phyloP scores from a whole-genome alignment of 1,140 invertebrate genomes.

The Zaprionus inermis region DNA sequence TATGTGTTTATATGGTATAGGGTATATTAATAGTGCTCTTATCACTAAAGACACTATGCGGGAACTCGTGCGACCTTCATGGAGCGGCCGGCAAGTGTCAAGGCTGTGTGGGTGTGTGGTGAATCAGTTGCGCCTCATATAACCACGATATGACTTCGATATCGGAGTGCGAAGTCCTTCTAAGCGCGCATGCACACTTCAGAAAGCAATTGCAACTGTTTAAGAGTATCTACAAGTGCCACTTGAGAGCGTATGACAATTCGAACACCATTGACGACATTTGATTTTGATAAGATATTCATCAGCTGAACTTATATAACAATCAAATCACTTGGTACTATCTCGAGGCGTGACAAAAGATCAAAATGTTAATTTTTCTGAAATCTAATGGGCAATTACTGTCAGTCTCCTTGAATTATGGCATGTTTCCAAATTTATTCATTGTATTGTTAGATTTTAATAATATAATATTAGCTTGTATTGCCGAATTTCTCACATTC shows the following conservation, averaged over 20 bases:
- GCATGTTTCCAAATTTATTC: slow-evolving; percentile 2
- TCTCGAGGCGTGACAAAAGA: neutral
- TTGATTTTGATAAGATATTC: slow-evolving; percentile 36
- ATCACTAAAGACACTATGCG: slow-evolving; percentile 15
- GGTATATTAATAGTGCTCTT: slow-evolving; percentile 18
- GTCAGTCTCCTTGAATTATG: neutral
- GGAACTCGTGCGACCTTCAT: slow-evolving; percentile 32
- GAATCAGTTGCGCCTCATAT: slow-evolving; percentile 15
- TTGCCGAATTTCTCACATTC: neutral
- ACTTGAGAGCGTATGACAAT: slow-evolving; percentile 35
- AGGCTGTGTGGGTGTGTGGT: slow-evolving; percentile 14
- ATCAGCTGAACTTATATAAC: slow-evolving; percentile 30
- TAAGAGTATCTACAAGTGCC: slow-evolving; percentile 22
- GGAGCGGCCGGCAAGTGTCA: slow-evolving; percentile 21
- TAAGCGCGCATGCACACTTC: neutral
- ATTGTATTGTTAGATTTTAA: neutral
- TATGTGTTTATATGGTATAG: slow-evolving; percentile 9
- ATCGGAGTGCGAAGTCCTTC: slow-evolving; percentile 3
- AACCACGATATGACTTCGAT: slow-evolving; percentile 8
- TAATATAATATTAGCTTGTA: too few species aligned
- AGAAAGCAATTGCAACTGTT: slow-evolving; percentile 24
- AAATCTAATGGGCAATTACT: neutral
- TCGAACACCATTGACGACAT: slow-evolving; percentile 39
- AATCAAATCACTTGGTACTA: neutral
- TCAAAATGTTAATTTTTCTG: slow-evolving; percentile 6